Percentiles rank a stretch among this genome's conserved stretches.
Conservation (phyloP, 2,797 vertebrate genomes). For the Melanotaenia pygmaea region DNA sequence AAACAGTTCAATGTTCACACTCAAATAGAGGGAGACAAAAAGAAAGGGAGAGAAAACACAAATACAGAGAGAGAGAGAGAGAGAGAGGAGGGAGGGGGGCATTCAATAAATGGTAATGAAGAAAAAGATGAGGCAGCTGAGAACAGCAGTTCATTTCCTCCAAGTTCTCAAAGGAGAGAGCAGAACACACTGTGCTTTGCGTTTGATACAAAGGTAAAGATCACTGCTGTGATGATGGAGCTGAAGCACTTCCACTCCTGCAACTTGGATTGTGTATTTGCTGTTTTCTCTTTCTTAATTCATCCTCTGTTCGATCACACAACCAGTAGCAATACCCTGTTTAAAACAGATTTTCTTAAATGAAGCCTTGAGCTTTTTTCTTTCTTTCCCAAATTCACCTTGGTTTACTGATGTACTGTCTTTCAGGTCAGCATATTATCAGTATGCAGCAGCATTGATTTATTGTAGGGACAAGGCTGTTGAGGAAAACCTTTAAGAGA, state of each 20-base stretch:
- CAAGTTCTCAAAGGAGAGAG: constrained; percentile 49
- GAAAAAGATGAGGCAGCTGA: constrained; percentile 62
- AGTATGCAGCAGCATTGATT: constrained; percentile 21
- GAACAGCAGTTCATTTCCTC: constrained; percentile 62
- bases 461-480: constrained; percentile 11
- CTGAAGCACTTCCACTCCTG: constrained; percentile 28
- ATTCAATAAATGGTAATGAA: constrained; percentile 57
- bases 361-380: not conserved
- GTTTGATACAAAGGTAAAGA: constrained; percentile 53
- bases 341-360: not conserved
- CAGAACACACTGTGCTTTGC: constrained; percentile 34
- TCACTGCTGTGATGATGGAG: constrained; percentile 49
- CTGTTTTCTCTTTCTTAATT: constrained; percentile 2
- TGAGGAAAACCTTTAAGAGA: constrained; percentile 17
- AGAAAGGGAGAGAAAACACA: constrained; percentile 19
- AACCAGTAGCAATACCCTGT: not conserved
- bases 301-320: not conserved
- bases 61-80: constrained; percentile 7
- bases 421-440: constrained; percentile 31
- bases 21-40: constrained; percentile 43
- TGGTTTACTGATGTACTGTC: constrained; percentile 10
- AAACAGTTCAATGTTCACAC: constrained; percentile 32
- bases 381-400: not conserved
- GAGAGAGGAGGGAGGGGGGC: constrained; percentile 5
- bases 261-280: constrained; percentile 13